Base-by-base conservation (phyloP, 2,113 vertebrate species). In the Steatornis caripensis region DNA sequence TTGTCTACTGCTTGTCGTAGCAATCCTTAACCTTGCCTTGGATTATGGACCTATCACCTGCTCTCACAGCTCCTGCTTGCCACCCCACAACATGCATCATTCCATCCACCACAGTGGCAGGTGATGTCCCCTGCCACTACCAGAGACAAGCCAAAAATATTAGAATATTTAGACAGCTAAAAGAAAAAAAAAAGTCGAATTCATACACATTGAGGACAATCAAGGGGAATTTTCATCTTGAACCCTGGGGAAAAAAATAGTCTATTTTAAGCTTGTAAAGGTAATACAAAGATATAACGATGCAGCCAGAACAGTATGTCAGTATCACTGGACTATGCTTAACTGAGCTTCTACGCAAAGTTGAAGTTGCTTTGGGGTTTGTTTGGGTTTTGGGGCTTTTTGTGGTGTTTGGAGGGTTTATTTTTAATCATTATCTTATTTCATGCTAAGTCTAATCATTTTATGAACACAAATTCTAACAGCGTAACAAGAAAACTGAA, bases 71-170 rank as follows among this genome's bases (percentile, higher is more conserved):
- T 37, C 16, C 43, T 43, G n/a, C 27, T 3, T 29, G 11, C 36
- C 16, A 36, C 5, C 36, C 51, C 45, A 64, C 30, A 64, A 18
- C 0, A 1, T 0, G 0, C 45, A 41, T 7, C 26, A 37, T 12
- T 22, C 37, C 66, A 70, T 1, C 46, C 27, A 17, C 24, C 27
- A 18, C 22, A 8, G 27, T 1, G 21, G 55, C 37, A 92, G n/a
- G 29, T 6, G 7, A 39, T 9, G 8, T 5, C 62, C 55, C 27
- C 74, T 41, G n/a, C 19, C 57, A 68, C 48, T 11, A 51, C 21
- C 36, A 60, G 36, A 60, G 12, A 41, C 14, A 55, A 68, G 4
- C 16, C 12, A 53, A 48, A 48, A 88, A 12, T 9, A 64, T 18
- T 0, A 60, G 2, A 91, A 27, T 26, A 77, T 45, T 65, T 8